These are phyloP conservation scores for Trileptium ribeirensis DNA, from an alignment of 2,888 invertebrate species.

Conservation along the genomic window DNA sequence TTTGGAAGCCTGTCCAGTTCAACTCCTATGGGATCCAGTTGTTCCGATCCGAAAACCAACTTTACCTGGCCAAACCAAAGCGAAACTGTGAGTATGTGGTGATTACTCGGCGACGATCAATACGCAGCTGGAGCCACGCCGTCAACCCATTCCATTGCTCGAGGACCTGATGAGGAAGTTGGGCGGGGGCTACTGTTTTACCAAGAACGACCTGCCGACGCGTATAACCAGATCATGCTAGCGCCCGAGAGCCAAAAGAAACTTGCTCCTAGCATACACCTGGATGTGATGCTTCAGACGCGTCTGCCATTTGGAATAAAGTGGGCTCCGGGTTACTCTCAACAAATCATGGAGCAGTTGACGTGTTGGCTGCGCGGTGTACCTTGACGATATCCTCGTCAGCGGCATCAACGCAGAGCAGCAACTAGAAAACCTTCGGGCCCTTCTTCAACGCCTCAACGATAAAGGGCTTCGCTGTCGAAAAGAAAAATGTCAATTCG, in stretches of 20 bases:
- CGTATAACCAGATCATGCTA: not conserved
- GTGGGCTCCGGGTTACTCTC: conserved; percentile 25
- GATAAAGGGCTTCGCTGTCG: conserved; percentile 22
- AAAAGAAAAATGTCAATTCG: conserved; percentile 23
- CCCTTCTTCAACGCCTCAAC: not conserved
- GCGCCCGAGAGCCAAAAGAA: not conserved
- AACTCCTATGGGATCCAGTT: not conserved
- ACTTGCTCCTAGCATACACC: conserved; percentile 23
- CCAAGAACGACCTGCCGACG: not conserved
- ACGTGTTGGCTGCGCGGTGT: conserved; percentile 23
- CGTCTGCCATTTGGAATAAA: conserved; percentile 24
- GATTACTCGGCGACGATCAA: not conserved
- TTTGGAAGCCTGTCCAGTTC: not conserved
- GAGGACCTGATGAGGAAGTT: not conserved
- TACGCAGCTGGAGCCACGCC: not conserved
- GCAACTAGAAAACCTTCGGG: not conserved
- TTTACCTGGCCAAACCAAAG: not conserved
- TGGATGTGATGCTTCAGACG: conserved; percentile 24
- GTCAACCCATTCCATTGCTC: not conserved
- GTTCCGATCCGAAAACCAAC: not conserved
- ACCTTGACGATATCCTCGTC: conserved; percentile 22
- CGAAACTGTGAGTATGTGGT: conserved; percentile 5
- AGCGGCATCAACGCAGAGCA: not conserved
- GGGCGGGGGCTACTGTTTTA: not conserved
- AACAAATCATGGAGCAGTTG: conserved; percentile 27